Evolutionary conservation across 2,797 vertebrate genomes (phyloP).

Genomic region (Sciurus vulgaris): DNA sequence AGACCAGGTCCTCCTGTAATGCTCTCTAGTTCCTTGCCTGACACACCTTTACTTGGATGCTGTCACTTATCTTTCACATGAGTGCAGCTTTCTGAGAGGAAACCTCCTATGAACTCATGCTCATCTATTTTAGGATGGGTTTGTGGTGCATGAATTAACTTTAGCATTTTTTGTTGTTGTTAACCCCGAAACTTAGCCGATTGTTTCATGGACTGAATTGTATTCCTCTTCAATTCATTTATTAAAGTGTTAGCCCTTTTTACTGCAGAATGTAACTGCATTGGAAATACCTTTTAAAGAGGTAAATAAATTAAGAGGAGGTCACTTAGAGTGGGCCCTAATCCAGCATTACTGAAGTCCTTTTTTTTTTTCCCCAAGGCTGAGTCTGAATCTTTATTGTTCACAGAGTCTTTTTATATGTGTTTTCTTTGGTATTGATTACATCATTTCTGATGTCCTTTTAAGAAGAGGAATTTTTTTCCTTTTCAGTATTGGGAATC

Average conservation of each 20-base stretch:
- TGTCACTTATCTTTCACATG: neutral
- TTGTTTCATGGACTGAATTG: neutral
- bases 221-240: neutral
- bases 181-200: neutral
- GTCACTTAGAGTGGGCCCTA: neutral
- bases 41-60: neutral
- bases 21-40: neutral
- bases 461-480: neutral
- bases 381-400: too few relatives aligned
- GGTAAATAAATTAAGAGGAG: slow-evolving; percentile 15
- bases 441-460: too few relatives aligned
- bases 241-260: neutral
- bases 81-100: neutral
- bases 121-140: neutral
- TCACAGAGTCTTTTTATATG: too few relatives aligned
- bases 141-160: neutral
- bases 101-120: neutral
- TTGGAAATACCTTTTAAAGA: neutral
- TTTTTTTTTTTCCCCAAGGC: neutral
- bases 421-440: too few relatives aligned
- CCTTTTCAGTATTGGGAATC: too few relatives aligned
- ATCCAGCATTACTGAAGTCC: neutral
- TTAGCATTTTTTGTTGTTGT: slow-evolving; percentile 2
- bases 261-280: neutral
- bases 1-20: neutral